Percentiles rank a stretch among this genome's conserved stretches.
These are phyloP conservation scores for Megalurothrips usitatus DNA, from an alignment of 2,888 invertebrate genomes.

Conservation along the genomic window DNA sequence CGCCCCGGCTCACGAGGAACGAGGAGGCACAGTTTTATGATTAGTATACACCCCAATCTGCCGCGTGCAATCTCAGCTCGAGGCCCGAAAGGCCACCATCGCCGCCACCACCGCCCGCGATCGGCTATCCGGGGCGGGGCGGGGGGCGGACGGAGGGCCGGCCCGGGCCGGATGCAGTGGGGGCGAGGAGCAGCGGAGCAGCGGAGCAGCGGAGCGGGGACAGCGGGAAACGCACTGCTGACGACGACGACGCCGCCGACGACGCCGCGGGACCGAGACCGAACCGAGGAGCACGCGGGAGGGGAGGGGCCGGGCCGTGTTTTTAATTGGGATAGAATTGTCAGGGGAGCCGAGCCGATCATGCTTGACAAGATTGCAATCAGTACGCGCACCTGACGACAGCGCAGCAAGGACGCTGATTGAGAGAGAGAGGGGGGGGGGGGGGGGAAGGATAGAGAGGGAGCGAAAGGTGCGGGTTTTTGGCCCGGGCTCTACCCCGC, in stretches of 20 bases:
- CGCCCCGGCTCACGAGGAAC: neutral
- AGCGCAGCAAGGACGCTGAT: too few species aligned
- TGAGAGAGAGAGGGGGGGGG: too few species aligned
- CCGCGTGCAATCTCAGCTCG: neutral
- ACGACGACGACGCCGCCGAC: too few species aligned
- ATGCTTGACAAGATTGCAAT: neutral
- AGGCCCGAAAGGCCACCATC: neutral
- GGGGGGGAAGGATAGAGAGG: too few species aligned
- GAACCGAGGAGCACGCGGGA: too few species aligned
- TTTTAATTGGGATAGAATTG: constrained; percentile 17
- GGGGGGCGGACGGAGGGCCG: neutral
- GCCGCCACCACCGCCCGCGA: too few species aligned
- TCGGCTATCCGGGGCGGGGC: neutral
- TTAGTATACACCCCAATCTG: constrained; percentile 1
- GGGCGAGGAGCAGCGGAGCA: neutral
- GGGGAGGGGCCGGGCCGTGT: neutral
- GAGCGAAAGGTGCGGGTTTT: too few species aligned
- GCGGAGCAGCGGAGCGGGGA: neutral
- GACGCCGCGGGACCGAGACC: neutral
- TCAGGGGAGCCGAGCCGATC: neutral
- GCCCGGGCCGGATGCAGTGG: neutral
- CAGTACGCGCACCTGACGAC: neutral
- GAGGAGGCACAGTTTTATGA: constrained; percentile 6
- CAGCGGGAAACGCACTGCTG: too few species aligned
- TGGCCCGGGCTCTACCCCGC: too few species aligned